Base-by-base conservation (phyloP, 1,140 invertebrate genomes). In the Temnothorax longispinosus region DNA sequence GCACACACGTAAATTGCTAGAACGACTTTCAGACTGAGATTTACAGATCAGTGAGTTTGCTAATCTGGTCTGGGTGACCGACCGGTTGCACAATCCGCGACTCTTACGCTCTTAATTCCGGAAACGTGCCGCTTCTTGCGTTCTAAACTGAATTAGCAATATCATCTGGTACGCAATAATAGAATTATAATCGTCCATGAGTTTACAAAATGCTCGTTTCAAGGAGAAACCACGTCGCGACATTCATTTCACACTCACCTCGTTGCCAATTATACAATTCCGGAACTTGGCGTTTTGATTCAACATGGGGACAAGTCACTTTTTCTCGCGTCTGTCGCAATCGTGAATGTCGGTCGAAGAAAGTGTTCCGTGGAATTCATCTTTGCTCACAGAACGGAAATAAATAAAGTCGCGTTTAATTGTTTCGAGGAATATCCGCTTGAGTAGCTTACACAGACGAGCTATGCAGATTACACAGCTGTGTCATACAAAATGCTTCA, bases 11-110 rank as follows among this genome's bases (percentile, higher is more conserved):
- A 85, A 18, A 64, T 15, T 7, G 41, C 13, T 4, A n/a, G 50
- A 85, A 78, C 74, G 38, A 85, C 82, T 85, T 85, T 77, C 74
- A 56, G 60, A 8, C 35, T 65, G 60, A 85, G 44, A 76, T 76
- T 85, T 85, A 64, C 60, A 77, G 62, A 85, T 85, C 60, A 67
- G 71, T 78, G 82, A 52, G 38, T 85, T 85, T 52, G 62, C 76
- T 85, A 85, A 64, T 64, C 56, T 56, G n/a, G 27, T 78, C 69
- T 47, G 41, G 41, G 21, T 18, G 44, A 47, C n/a, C 6, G 67
- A n/a, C 71, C 38, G 18, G 47, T 85, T 76, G 35, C 74, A 65
- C 60, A 78, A 85, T 85, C 44, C n/a, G 35, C 44, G 69, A 13
- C 10, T n/a, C 38, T 65, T 32, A 18, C 56, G 4, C 35, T 85